These are phyloP conservation scores for Hemicordylus capensis DNA, from an alignment of 2,113 vertebrate species.

Conservation along the genomic window DNA sequence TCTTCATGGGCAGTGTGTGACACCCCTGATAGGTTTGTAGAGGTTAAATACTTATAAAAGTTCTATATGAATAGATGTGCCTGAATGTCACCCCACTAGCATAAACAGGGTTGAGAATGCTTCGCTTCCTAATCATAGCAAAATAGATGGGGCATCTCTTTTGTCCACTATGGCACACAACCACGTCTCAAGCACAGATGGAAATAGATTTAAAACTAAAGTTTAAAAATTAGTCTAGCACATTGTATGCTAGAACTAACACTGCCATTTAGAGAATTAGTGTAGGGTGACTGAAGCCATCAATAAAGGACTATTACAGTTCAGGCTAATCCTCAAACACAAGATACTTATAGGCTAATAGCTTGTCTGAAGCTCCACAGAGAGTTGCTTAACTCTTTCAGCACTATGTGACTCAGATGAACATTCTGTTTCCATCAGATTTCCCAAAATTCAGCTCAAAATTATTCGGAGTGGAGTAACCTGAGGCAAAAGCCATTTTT, in stretches of 20 bases:
- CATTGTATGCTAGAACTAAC: not conserved
- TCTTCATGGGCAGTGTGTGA: not conserved
- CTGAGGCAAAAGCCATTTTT: constrained; percentile 53
- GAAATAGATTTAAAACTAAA: not conserved
- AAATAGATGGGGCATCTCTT: not conserved
- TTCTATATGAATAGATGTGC: not conserved
- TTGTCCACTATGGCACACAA: not conserved
- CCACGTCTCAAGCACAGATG: not conserved
- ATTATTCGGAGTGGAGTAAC: constrained; percentile 32
- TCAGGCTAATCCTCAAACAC: constrained; percentile 55
- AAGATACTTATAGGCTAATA: constrained; percentile 46
- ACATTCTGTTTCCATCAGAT: constrained; percentile 18
- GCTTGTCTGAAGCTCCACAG: constrained; percentile 13
- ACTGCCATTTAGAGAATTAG: constrained; percentile 30
- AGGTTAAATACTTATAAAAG: not conserved
- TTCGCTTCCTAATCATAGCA: not conserved
- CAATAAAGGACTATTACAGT: constrained; percentile 37
- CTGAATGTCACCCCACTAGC: not conserved
- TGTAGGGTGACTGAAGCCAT: constrained; percentile 17
- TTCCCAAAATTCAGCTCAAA: constrained; percentile 42
- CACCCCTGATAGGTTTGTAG: not conserved
- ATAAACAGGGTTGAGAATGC: not conserved
- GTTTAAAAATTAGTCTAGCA: not conserved
- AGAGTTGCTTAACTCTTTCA: constrained; percentile 34
- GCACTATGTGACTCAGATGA: not conserved